These are phyloP conservation scores for Cuculus canorus DNA, from an alignment of 2,797 vertebrate genomes.

Conservation along the genomic window DNA sequence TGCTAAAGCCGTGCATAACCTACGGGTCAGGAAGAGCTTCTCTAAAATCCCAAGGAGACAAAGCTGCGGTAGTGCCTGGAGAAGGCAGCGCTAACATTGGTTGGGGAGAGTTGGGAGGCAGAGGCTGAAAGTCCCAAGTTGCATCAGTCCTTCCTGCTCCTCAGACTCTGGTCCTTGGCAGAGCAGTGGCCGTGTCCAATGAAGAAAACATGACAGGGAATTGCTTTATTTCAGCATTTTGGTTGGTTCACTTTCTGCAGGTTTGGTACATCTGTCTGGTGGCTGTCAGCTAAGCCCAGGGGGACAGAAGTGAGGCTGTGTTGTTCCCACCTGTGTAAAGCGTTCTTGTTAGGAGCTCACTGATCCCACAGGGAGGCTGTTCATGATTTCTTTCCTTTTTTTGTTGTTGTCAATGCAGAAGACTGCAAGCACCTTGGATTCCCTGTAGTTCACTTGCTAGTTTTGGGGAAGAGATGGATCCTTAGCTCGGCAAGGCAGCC, in stretches of 20 bases:
- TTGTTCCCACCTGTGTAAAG: not conserved
- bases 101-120: not conserved
- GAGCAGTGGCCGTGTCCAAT: rapidly evolving
- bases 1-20: rapidly evolving
- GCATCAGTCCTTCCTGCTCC: not conserved
- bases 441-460: slow-evolving; percentile 42
- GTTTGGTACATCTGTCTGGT: not conserved
- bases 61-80: rapidly evolving
- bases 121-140: not conserved
- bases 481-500: not conserved
- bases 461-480: not conserved
- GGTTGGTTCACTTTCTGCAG: not conserved
- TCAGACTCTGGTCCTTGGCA: too few relatives aligned
- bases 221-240: not conserved
- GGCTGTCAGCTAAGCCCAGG: not conserved
- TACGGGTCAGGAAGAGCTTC: not conserved
- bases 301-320: rapidly evolving
- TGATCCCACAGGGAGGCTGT: not conserved
- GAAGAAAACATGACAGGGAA: not conserved
- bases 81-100: rapidly evolving
- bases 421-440: slow-evolving; percentile 51
- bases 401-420: slow-evolving; percentile 31
- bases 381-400: not conserved
- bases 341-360: not conserved
- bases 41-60: not conserved